These are phyloP conservation scores for Tyto alba DNA, from an alignment of 2,113 vertebrate species.

Conservation along the genomic window DNA sequence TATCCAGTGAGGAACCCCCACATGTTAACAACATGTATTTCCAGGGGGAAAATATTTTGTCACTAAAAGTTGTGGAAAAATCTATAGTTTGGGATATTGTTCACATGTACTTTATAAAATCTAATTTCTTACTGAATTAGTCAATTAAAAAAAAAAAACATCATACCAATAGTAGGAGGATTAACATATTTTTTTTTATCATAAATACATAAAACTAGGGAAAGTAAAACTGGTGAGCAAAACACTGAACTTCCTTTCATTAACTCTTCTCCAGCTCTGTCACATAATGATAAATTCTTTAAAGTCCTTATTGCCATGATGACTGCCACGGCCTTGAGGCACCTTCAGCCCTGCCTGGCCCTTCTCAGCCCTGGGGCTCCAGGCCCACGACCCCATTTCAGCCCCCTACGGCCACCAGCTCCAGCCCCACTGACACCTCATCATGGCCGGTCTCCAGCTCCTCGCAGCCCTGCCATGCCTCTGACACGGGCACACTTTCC, in stretches of 20 bases:
- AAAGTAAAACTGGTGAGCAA: neutral
- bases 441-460: too few species aligned
- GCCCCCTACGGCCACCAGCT: accelerated
- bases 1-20: neutral
- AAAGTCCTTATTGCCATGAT: neutral
- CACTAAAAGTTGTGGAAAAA: neutral
- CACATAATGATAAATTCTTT: neutral
- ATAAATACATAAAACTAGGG: neutral
- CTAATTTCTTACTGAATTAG: neutral
- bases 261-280: neutral
- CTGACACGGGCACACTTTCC: too few species aligned
- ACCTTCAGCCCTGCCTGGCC: neutral
- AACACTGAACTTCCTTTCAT: neutral
- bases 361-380: accelerated
- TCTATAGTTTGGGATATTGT: neutral
- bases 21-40: neutral
- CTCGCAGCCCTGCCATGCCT: neutral
- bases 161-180: neutral
- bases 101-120: neutral
- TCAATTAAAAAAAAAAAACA: neutral
- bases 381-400: neutral
- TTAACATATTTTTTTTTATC: neutral
- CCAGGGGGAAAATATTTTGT: neutral
- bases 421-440: too few species aligned
- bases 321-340: neutral